These are phyloP conservation scores for Mus musculus DNA, from an alignment of 2,113 vertebrate genomes.

Conservation along the genomic window DNA sequence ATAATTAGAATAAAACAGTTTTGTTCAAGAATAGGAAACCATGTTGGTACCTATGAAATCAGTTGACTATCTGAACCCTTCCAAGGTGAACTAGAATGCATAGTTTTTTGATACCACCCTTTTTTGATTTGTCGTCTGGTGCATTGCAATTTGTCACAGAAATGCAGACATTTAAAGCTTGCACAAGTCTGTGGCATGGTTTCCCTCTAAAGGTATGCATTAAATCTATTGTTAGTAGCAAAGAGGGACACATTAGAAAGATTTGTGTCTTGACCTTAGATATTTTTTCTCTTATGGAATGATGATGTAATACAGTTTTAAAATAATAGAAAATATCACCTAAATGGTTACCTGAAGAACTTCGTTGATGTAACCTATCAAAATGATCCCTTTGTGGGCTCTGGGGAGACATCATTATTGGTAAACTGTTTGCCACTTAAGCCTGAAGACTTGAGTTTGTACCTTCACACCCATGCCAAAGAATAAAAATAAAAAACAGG, in stretches of 20 bases:
- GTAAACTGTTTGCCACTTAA: background rate
- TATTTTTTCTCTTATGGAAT: background rate
- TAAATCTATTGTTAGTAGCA: background rate
- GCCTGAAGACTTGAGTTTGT: background rate
- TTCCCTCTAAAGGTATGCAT: background rate
- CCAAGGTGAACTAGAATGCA: background rate
- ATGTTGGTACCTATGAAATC: background rate
- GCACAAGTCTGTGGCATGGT: background rate
- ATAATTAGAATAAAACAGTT: conserved; percentile 11
- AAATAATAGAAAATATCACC: conserved; percentile 35
- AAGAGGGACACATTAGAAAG: background rate
- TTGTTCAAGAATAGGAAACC: background rate
- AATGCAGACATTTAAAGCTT: background rate
- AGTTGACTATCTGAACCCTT: background rate
- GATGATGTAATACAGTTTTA: background rate
- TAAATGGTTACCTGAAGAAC: background rate
- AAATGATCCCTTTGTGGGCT: background rate
- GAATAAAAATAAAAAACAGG: background rate
- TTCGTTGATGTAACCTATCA: conserved; percentile 11
- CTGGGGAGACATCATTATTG: background rate
- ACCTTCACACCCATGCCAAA: background rate
- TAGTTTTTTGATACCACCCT: background rate
- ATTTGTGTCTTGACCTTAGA: background rate
- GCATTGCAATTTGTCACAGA: background rate
- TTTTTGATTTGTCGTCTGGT: background rate